Evolutionary conservation across 2,113 vertebrate species (phyloP), one percentile per base, ranked within the genome.

Genomic region (Morphnarchus princeps): DNA sequence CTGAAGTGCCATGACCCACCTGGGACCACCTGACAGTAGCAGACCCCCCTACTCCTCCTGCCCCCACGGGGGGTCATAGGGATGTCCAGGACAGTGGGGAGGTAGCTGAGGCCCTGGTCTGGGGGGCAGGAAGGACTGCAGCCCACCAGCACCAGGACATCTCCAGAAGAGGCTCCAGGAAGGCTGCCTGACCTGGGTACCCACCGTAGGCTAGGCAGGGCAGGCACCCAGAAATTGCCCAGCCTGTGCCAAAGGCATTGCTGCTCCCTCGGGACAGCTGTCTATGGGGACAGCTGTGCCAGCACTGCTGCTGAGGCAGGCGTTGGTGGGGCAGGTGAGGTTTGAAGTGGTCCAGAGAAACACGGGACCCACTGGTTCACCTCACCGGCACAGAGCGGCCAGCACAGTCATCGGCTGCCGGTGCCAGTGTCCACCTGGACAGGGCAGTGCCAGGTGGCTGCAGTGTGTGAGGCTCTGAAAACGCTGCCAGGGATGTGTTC

Each of bases 301-400:
- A 58, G 89, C 29, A 29, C 32, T 24, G 43, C 40, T 4, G 0
- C 42, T 8, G 11, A 74, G 50, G 25, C 32, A 54, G 15, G 32
- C 20, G 20, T n/a, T 82, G 3, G n/a, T 1, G 1, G 19, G 31
- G 20, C 16, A 49, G 50, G 40, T 0, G 5, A 80, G 22, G 45
- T n/a, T 49, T 83, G 50, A 80, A 55, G 34, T 42, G 14, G 32
- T 70, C 49, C 66, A 80, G 67, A 83, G 62, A 76, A 84, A 71
- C 0, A 1, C 36, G 45, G 57, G 24, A 50, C 63, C n/a, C 57
- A 16, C 71, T 24, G 40, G 36, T 57, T 65, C 1, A 0, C 17
- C 32, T 70, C 45, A 31, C 9, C 0, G 0, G 36, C 6, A 8
- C 55, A 80, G 61, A 55, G 16, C 1, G 0, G 26, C 34, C 1